Conservation (phyloP, 2,113 vertebrate species). For the Onychostoma macrolepis region DNA sequence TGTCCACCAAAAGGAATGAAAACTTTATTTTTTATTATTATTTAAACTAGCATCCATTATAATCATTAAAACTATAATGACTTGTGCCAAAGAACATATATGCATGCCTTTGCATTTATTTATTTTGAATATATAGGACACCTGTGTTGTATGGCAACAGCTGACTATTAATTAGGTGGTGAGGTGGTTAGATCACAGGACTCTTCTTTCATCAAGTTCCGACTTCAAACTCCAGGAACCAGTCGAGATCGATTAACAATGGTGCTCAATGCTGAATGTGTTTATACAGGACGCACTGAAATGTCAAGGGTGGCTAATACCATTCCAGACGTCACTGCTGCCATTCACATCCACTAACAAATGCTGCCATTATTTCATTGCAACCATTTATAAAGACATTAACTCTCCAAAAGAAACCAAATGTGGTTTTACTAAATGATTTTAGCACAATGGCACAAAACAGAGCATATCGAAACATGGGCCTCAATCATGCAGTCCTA, state of each 20-base stretch:
- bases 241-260: not conserved
- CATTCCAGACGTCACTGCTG: not conserved
- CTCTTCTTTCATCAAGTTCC: too few species aligned
- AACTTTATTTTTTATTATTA: too few species aligned
- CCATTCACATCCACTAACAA: not conserved
- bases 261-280: not conserved
- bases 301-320: constrained; percentile 23
- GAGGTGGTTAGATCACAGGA: constrained; percentile 8
- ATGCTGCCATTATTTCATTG: not conserved
- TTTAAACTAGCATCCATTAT: too few species aligned
- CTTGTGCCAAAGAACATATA: not conserved
- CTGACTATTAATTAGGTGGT: not conserved
- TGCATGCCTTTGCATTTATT: too few species aligned
- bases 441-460: not conserved
- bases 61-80: too few species aligned
- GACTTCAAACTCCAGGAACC: not conserved
- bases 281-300: not conserved
- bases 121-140: not conserved
- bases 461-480: not conserved
- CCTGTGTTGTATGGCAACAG: not conserved
- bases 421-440: not conserved
- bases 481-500: not conserved
- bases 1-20: too few species aligned
- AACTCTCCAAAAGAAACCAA: not conserved
- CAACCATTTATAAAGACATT: not conserved